Conservation (phyloP, 2,797 vertebrate species). For the Pteronotus mesoamericanus region DNA sequence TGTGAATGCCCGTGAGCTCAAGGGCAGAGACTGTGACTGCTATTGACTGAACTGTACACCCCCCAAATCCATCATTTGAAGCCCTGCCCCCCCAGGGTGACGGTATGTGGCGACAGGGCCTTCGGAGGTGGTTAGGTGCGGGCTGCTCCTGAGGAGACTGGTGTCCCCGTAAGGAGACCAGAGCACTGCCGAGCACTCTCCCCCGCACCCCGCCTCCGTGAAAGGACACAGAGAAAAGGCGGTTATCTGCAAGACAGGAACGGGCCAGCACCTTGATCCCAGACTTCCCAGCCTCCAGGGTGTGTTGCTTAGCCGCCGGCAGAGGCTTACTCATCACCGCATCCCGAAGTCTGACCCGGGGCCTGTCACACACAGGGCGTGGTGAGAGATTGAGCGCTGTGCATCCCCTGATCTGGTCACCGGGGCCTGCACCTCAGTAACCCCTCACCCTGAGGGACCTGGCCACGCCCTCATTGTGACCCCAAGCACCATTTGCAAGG, state of each 20-base stretch:
- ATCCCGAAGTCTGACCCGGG: neutral
- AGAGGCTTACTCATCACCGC: neutral
- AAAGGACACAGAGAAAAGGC: neutral
- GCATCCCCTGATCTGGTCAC: neutral
- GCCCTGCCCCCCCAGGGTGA: neutral
- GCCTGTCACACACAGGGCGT: neutral
- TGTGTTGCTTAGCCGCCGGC: rapidly evolving
- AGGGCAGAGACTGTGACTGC: neutral
- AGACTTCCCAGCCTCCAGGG: neutral
- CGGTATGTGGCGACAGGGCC: neutral
- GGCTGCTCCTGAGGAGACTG: neutral
- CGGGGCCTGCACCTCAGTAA: neutral
- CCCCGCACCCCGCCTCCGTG: rapidly evolving
- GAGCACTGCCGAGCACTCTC: neutral
- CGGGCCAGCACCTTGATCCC: neutral
- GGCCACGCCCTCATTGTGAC: neutral
- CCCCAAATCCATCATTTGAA: neutral
- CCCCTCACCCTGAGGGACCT: neutral
- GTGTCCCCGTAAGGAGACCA: neutral
- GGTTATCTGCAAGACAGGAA: neutral
- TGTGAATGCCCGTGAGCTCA: neutral
- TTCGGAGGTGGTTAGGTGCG: neutral
- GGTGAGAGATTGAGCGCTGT: neutral
- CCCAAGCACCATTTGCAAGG: neutral
- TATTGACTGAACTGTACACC: neutral